Evolutionary conservation across 2,797 vertebrate genomes (phyloP), one percentile per base, ranked within the genome.

Genomic region (Mionectes olivaceus): DNA sequence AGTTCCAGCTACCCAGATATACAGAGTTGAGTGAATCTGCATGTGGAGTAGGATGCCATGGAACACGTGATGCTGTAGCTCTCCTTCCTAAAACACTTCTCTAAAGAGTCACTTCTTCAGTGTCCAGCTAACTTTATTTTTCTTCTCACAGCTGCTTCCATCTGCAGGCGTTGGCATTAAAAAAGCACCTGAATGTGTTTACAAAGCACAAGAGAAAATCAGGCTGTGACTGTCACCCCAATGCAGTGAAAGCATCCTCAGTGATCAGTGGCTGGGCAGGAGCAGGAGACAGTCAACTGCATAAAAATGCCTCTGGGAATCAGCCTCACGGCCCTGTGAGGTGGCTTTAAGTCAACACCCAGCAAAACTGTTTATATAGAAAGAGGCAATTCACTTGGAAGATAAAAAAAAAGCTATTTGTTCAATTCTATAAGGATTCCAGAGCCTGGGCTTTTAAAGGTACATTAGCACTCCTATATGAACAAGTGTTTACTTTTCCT

Each of bases 401-500:
- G 44, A 6, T 17, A 41, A 44, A 41, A 44, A 53, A 60, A 24
- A 11, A 16, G 7, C 3, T 76, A 35, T 82, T 95, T 96, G 90
- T 67, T 93, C 61, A 70, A 10, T 80, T 70, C 75, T 69, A 1
- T 30, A 23, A 55, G 63, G 55, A 46, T 75, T 94, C 68, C 41
- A 57, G 71, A 43, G 32, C 49, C 46, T 19, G 17, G 59, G 60
- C 71, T 95, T 91, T 92, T 43, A 83, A 89, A 82, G 2, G 2
- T 33, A 2, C 76, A 65, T 94, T 94, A 91, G 57, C 46, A 24
- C 60, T 83, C 86, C 67, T 43, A 18, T 0, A 63, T 7, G 19
- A 68, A 22, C 61, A 69, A 87, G 53, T 93, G 44, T 94, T 95
- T 94, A 70, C 78, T 90, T 90, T 83, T 55, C 28, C 74, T 78